Base-by-base conservation (phyloP, 2,888 invertebrate genomes). In the Incurvaria masculella region DNA sequence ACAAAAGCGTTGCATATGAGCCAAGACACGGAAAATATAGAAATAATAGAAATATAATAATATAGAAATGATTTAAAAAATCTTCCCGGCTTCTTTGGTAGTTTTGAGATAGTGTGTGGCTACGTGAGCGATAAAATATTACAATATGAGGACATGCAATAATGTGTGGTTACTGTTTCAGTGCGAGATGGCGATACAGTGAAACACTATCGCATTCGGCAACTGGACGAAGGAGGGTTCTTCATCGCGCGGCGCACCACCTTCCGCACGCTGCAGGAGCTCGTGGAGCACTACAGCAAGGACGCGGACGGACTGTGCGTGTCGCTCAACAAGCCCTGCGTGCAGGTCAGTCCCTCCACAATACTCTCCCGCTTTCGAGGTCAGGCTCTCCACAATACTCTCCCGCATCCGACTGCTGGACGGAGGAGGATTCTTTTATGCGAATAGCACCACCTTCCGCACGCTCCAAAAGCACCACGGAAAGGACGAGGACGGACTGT, bases 171-270 rank as follows among this genome's bases (percentile, higher is more conserved):
- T 56, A 59, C 59, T 59, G 61, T 79, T 81, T 49, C 78, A 95
- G 98, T 99, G 56, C 88, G 98, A 58, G 99, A 99, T 79, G 97
- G 97, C 55, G 98, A 98, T 73, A 97, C 97, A 45, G 98, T 99
- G 52, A 99, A 99, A 69, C 99, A 99, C 79, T 99, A 99, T 81
- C 88, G 99, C 66, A 98, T 99, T 70, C 85, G 98, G 60, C 98
- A 98, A 76, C 80, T 99, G 65, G 99, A 99, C 72, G 97, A 99
- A 72, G 94, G 98, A 52, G 98, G 98, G 47, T 99, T 97, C 82
- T 99, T 97, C 84, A 99, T 99, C 63, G 98, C 99, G 49, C 84
- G 98, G 60, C 85, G 99, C 67, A 97, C 97, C 59, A 97, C 97
- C 54, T 99, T 99, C 83, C 86, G 95, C 59, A 97, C 97, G 14